Percentiles rank a stretch among this genome's conserved stretches.
phyloP scores from a whole-genome alignment of 2,888 invertebrate genomes.

The Hyalella azteca region DNA sequence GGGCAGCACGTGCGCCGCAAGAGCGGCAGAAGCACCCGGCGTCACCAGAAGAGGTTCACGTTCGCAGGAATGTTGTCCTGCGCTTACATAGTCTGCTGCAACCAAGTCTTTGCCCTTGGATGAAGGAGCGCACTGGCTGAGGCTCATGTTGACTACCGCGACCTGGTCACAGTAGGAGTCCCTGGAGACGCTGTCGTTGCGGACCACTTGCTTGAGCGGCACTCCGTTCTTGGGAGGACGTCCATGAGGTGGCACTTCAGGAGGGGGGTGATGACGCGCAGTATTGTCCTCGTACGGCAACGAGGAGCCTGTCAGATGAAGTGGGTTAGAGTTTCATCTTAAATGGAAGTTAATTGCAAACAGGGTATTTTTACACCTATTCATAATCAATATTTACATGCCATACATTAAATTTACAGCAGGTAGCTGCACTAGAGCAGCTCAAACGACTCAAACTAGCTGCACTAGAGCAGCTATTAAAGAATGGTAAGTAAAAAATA shows the following conservation, averaged over 20 bases:
- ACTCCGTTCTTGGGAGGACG: conserved; percentile 47
- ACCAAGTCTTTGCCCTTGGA: conserved; percentile 27
- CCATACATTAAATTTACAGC: too few species aligned
- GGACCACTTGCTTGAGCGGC: conserved; percentile 21
- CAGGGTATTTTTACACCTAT: too few species aligned
- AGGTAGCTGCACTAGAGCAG: too few species aligned
- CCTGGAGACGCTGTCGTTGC: conserved; percentile 25
- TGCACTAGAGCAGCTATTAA: too few species aligned
- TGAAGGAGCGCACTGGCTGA: conserved; percentile 55
- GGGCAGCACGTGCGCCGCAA: conserved; percentile 47
- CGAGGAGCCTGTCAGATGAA: not conserved
- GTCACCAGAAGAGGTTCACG: conserved; percentile 50
- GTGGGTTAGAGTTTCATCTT: too few species aligned
- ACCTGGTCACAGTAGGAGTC: conserved; percentile 53
- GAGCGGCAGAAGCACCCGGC: conserved; percentile 43
- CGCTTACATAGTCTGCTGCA: conserved; percentile 33
- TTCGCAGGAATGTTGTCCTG: conserved; percentile 55
- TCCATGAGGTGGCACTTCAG: conserved; percentile 60
- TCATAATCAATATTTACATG: too few species aligned
- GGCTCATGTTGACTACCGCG: conserved; percentile 44
- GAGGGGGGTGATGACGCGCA: conserved; percentile 61
- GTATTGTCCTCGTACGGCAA: not conserved
- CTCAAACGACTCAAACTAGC: too few species aligned
- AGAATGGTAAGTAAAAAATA: too few species aligned
- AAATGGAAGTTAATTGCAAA: too few species aligned